Evolutionary conservation across 2,888 invertebrate genomes (phyloP).

Genomic region (Julus scandinavius): DNA sequence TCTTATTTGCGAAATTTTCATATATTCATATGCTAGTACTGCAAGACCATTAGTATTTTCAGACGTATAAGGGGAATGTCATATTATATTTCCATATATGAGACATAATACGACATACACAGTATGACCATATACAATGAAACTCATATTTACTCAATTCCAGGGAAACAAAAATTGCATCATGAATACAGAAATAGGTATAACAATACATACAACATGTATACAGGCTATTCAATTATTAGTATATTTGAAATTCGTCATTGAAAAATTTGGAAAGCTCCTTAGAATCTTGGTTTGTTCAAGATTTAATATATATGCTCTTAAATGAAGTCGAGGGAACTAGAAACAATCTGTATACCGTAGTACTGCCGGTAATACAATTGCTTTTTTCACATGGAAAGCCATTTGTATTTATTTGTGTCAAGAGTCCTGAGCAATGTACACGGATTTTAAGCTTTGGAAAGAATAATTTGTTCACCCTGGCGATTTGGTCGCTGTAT

Average conservation of each 20-base stretch:
- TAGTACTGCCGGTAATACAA: neutral
- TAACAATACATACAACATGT: too few relatives aligned
- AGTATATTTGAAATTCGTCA: neutral
- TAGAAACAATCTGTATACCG: neutral
- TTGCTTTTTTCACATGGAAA: neutral
- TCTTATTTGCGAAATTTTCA: too few relatives aligned
- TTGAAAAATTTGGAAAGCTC: neutral
- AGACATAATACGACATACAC: too few relatives aligned
- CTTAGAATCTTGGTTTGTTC: neutral
- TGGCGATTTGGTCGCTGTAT: neutral
- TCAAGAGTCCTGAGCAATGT: conserved; percentile 7
- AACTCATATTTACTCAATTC: too few relatives aligned
- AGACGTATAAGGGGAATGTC: too few relatives aligned
- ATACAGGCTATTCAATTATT: too few relatives aligned
- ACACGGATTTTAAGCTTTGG: neutral
- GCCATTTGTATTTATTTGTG: conserved; percentile 23
- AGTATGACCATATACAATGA: too few relatives aligned
- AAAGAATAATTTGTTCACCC: conserved; percentile 2
- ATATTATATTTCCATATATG: too few relatives aligned
- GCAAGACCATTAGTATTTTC: too few relatives aligned
- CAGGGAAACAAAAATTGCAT: too few relatives aligned
- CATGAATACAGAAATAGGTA: too few relatives aligned
- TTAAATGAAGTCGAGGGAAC: neutral
- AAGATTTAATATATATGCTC: neutral
- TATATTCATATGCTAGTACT: too few relatives aligned